Percentiles rank a stretch among this genome's conserved stretches.
Evolutionary conservation across 2,888 invertebrate genomes (phyloP).

Genomic region (Tinea semifulvella): DNA sequence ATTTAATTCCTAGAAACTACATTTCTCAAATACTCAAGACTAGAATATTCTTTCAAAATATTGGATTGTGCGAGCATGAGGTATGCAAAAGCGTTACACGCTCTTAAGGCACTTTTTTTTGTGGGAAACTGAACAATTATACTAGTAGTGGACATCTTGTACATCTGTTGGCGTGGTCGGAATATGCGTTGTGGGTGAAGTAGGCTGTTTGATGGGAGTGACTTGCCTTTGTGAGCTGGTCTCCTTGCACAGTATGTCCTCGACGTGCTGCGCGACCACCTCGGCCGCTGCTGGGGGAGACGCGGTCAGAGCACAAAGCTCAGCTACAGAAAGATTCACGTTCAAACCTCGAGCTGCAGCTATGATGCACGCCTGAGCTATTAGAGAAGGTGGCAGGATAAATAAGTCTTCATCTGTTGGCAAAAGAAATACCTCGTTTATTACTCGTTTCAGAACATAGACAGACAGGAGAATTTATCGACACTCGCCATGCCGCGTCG

Average conservation of each 20-base stretch:
- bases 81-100: too few relatives aligned
- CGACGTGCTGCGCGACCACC: slow-evolving; percentile 64
- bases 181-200: slow-evolving; percentile 41
- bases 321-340: slow-evolving; percentile 50
- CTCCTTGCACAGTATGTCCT: slow-evolving; percentile 66
- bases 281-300: slow-evolving; percentile 62
- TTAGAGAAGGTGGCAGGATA: slow-evolving; percentile 73
- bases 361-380: slow-evolving; percentile 75
- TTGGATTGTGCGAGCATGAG: too few relatives aligned
- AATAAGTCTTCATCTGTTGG: slow-evolving; percentile 77
- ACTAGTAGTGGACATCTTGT: slow-evolving; percentile 63
- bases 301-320: slow-evolving; percentile 53
- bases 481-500: too few relatives aligned
- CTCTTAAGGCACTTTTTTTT: too few relatives aligned
- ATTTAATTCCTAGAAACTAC: too few relatives aligned
- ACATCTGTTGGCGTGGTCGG: slow-evolving; percentile 73
- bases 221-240: slow-evolving; percentile 53
- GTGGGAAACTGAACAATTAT: too few relatives aligned
- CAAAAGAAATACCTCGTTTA: too few relatives aligned
- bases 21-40: too few relatives aligned
- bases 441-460: too few relatives aligned
- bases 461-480: too few relatives aligned
- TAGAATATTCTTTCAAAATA: too few relatives aligned
- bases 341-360: slow-evolving; percentile 72
- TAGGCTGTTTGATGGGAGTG: slow-evolving; percentile 38